Evolutionary conservation across 2,113 vertebrate genomes (phyloP).

Genomic region (Tretioscincus oriximinensis): DNA sequence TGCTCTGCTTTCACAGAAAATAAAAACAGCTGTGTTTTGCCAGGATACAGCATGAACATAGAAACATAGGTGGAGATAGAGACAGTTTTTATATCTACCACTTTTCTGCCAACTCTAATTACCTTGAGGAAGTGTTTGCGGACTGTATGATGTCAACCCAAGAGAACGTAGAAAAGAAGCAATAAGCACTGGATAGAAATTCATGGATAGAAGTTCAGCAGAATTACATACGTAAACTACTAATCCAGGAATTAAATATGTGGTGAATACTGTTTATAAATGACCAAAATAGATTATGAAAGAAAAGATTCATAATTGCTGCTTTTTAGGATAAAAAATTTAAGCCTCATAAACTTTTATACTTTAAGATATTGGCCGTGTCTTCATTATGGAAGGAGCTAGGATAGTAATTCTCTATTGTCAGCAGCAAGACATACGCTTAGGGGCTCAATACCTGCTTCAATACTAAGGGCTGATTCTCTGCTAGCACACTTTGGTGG

Average conservation of each 20-base stretch:
- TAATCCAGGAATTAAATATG: neutral
- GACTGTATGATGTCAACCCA: neutral
- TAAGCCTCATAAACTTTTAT: neutral
- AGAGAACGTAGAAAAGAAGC: neutral
- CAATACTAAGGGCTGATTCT: too few relatives aligned
- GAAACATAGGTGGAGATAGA: too few relatives aligned
- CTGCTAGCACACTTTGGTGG: too few relatives aligned
- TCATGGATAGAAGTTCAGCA: neutral
- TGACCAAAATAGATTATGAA: neutral
- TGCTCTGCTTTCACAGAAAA: too few relatives aligned
- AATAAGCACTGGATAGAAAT: neutral
- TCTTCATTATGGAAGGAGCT: too few relatives aligned
- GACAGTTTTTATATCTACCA: neutral
- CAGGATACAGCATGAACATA: too few relatives aligned
- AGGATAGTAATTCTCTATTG: too few relatives aligned
- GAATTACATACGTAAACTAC: neutral
- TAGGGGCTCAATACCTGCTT: too few relatives aligned
- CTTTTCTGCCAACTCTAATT: slow-evolving; percentile 35
- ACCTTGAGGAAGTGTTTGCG: neutral
- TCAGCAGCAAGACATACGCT: too few relatives aligned
- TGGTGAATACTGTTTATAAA: neutral
- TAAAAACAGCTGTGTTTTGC: too few relatives aligned
- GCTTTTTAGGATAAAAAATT: neutral
- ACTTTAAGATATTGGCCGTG: too few relatives aligned
- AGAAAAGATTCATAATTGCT: neutral